phyloP scores from a whole-genome alignment of 2,888 invertebrate species.

The Alcis repandata region DNA sequence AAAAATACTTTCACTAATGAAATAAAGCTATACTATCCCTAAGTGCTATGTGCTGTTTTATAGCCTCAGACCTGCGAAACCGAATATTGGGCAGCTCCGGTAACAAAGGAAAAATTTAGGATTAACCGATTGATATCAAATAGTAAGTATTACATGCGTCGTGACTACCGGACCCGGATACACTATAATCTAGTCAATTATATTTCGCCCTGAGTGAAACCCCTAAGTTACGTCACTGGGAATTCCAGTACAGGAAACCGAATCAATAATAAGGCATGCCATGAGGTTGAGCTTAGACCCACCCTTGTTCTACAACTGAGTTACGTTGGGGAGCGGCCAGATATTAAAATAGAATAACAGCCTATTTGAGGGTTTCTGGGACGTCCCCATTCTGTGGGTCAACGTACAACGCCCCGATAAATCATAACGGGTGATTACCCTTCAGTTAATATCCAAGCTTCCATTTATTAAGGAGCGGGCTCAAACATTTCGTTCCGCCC shows the following conservation, averaged over 20 bases:
- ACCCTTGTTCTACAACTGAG: slow-evolving; percentile 39
- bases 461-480: slow-evolving; percentile 33
- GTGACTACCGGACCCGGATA: no score
- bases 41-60: no score
- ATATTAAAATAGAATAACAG: slow-evolving; percentile 56
- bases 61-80: no score
- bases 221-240: slow-evolving; percentile 18
- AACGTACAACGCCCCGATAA: slow-evolving; percentile 54
- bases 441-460: slow-evolving; percentile 33
- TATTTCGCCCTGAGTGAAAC: slow-evolving; percentile 14
- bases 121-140: no score
- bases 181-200: background rate
- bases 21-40: no score
- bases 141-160: no score
- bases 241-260: slow-evolving; percentile 27
- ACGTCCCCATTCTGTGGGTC: slow-evolving; percentile 62
- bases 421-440: slow-evolving; percentile 49
- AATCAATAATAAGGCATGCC: slow-evolving; percentile 40
- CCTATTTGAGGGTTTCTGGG: slow-evolving; percentile 61
- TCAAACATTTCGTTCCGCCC: slow-evolving; percentile 22
- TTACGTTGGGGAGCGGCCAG: slow-evolving; percentile 58
- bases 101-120: no score
- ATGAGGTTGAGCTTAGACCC: slow-evolving; percentile 47
- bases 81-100: no score
- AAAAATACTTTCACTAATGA: no score